Percentiles rank a stretch among this genome's conserved stretches.
Evolutionary conservation across 2,888 invertebrate genomes (phyloP).

Genomic region (Sinhomidia bicolor): DNA sequence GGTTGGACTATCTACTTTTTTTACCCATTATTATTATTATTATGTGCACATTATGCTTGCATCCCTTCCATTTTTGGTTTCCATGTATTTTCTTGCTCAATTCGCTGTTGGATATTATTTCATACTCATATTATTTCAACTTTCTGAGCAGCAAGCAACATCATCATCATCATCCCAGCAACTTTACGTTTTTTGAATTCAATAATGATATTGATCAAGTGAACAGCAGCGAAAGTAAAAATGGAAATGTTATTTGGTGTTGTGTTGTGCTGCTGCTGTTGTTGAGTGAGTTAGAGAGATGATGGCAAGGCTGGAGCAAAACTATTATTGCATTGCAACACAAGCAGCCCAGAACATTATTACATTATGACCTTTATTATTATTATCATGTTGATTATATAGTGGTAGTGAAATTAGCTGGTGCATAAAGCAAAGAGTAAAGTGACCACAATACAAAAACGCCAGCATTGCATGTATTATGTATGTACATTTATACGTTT

Average conservation of each 20-base stretch:
- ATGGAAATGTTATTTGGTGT: constrained; percentile 15
- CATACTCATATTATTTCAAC: constrained; percentile 5
- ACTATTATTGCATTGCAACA: constrained; percentile 29
- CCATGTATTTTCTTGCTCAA: neutral
- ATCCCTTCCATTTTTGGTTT: constrained; percentile 12
- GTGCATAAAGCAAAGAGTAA: neutral
- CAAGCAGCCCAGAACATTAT: constrained; percentile 29
- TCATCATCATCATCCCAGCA: too few relatives aligned
- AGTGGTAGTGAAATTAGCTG: constrained; percentile 40
- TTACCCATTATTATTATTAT: constrained; percentile 42
- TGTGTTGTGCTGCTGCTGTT: too few relatives aligned
- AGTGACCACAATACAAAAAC: constrained; percentile 30
- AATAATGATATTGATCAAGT: too few relatives aligned
- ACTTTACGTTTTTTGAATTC: too few relatives aligned
- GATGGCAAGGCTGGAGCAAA: neutral
- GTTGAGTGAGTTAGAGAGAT: too few relatives aligned
- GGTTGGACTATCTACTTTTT: constrained; percentile 17
- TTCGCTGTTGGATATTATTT: neutral
- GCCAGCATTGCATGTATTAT: too few relatives aligned
- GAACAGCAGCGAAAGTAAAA: neutral
- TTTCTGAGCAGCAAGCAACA: neutral
- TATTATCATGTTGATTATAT: constrained; percentile 48
- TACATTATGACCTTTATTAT: constrained; percentile 51
- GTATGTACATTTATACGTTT: too few relatives aligned
- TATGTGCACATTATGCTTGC: constrained; percentile 33